Evolutionary conservation across 37 sponge, comb jelly and placozoan species (phyloP), one percentile per base, ranked within the genome.

Genomic region (Petrosia ficiformis): DNA sequence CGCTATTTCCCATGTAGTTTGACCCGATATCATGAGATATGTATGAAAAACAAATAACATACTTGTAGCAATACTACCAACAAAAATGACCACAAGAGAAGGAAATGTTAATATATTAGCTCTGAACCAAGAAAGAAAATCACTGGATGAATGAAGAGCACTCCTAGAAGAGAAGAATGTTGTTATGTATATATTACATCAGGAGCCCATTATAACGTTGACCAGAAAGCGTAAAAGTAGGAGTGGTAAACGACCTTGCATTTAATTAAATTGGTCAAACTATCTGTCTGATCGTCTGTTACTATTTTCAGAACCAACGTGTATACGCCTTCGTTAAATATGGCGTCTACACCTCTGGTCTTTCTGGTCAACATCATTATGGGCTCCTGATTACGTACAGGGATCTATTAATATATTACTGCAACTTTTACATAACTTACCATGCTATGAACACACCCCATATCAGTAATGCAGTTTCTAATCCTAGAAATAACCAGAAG

Each of bases 1-100:
- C 21, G 68, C 88, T 67, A 76, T 75, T 32, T 87, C 88, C 88
- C 88, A 87, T 1, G 88, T 87, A 42, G 88, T 87, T 71, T 81
- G 77, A 6, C 88, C 83, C 30, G 77, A 70, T 40, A 87, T 48
- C 77, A 87, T 81, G 38, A 87, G 77, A 48, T 73, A 81, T 63
- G 82, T 48, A 39, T 87, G 88, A 65, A 75, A 87, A 72, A 71
- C 44, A 8, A 81, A 59, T 35, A 87, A 57, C n/a, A 81, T 72
- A n/a, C 67, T 70, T 2, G 56, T 44, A 3, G 54, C 44, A 32
- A 81, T 44, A 42, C 34, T 38, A 25, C 72, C 38, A 0, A 81
- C 4, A 39, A 70, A 64, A n/a, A 74, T 24, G 19, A 81, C 33
- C 3, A 76, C 0, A 11, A 81, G 61, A 36, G 35, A 71, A 24